These are phyloP conservation scores for Nyctibius bracteatus DNA, from an alignment of 2,113 vertebrate genomes.

Conservation along the genomic window DNA sequence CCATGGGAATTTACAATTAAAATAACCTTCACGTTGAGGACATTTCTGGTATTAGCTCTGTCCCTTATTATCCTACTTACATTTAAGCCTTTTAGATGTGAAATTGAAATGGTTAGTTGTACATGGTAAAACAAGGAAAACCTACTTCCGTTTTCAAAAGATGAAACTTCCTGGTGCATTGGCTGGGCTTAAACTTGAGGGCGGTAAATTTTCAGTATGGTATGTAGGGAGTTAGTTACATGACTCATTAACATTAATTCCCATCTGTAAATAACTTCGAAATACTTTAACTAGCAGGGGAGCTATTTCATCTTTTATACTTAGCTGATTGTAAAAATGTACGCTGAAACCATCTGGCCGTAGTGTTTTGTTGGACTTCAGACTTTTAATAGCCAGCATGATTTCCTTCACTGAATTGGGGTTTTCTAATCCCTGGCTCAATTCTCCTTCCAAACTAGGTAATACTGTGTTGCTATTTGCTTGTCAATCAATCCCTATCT, in stretches of 20 bases:
- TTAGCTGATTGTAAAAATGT: constrained; percentile 68
- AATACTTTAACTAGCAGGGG: constrained; percentile 65
- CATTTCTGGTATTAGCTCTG: neutral
- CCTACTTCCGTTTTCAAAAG: constrained; percentile 19
- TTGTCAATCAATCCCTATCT: constrained; percentile 69
- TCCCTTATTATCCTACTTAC: neutral
- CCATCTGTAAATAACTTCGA: constrained; percentile 68
- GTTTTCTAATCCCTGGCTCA: constrained; percentile 69
- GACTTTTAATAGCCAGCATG: constrained; percentile 59
- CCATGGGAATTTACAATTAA: constrained; percentile 21
- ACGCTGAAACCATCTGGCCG: constrained; percentile 71
- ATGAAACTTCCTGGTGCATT: constrained; percentile 37
- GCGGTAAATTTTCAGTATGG: constrained; percentile 40
- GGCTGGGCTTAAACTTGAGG: constrained; percentile 42
- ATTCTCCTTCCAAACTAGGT: constrained; percentile 58
- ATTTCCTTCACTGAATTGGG: constrained; percentile 59
- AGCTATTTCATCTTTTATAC: constrained; percentile 67
- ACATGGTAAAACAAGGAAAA: constrained; percentile 9
- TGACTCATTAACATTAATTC: constrained; percentile 67
- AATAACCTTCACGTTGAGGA: neutral
- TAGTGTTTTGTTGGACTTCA: constrained; percentile 60
- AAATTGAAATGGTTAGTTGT: constrained; percentile 14
- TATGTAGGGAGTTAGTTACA: constrained; percentile 51
- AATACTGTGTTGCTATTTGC: constrained; percentile 37
- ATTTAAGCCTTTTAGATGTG: neutral